phyloP scores from a whole-genome alignment of 2,888 invertebrate species.

The Brachyopa scutellaris region DNA sequence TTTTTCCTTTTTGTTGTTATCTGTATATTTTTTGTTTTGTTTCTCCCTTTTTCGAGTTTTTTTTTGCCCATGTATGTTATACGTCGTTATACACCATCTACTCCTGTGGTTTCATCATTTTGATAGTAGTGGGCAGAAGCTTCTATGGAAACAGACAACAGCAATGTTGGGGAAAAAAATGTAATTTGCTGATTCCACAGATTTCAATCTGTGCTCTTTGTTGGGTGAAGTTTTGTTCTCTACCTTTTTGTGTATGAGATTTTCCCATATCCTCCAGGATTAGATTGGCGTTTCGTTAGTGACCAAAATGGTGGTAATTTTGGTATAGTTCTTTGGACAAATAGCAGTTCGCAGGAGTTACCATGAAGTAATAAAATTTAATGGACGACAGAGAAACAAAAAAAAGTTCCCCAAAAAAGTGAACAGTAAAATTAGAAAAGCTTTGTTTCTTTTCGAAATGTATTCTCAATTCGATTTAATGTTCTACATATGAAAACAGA shows the following conservation, averaged over 20 bases:
- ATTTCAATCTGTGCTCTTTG: conserved; percentile 58
- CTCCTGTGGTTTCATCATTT: conserved; percentile 57
- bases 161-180: conserved; percentile 36
- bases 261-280: conserved; percentile 16
- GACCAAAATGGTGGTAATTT: conserved; percentile 31
- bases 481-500: no score
- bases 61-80: conserved; percentile 4
- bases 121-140: conserved; percentile 52
- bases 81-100: conserved; percentile 21
- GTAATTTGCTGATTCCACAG: conserved; percentile 66
- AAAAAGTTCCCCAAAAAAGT: no score
- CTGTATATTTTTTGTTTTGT: conserved; percentile 20
- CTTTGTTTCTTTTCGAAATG: no score
- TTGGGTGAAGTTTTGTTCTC: conserved; percentile 43
- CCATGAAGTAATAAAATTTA: no score
- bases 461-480: no score
- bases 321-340: conserved; percentile 1
- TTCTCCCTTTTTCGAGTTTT: conserved; percentile 32
- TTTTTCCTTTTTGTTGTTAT: conserved; percentile 34
- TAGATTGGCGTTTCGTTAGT: conserved; percentile 42
- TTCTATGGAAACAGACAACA: conserved; percentile 35
- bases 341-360: background rate
- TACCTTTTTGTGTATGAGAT: conserved; percentile 7
- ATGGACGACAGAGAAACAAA: no score
- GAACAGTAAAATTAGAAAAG: no score